Percentiles rank a stretch among this genome's conserved stretches.
Conservation (phyloP, 2,797 vertebrate species). For the Microcaecilia unicolor region DNA sequence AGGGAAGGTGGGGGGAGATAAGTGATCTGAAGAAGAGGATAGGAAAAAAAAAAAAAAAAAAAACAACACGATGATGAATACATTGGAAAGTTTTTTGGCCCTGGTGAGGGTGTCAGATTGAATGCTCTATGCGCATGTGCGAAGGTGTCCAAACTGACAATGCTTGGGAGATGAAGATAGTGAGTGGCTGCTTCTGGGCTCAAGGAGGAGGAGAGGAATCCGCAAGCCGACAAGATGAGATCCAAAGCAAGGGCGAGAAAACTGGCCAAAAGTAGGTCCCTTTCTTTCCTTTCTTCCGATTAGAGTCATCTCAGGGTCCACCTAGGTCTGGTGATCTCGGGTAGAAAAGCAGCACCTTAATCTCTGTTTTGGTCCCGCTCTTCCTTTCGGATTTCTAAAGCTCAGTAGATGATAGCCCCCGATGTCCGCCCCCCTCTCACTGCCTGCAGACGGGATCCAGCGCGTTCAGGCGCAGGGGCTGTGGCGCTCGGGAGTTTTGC, state of each 20-base stretch:
- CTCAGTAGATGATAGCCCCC: conserved; percentile 25
- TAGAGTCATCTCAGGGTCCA: conserved; percentile 43
- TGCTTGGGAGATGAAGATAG: conserved; percentile 99
- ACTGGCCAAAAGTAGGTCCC: conserved; percentile 95
- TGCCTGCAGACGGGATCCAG: not conserved
- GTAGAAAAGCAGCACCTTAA: conserved; percentile 40
- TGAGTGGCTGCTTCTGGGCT: conserved; percentile 96
- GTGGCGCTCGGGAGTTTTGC: not conserved
- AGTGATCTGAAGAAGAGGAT: conserved; percentile 89
- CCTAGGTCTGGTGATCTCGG: conserved; percentile 51
- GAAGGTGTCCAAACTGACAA: conserved; percentile 99
- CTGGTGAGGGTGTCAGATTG: conserved; percentile 98
- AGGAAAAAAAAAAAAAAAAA: conserved; percentile 58
- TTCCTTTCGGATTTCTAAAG: conserved; percentile 29
- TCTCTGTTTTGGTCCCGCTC: no score
- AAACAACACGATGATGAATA: conserved; percentile 86
- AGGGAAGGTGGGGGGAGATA: conserved; percentile 72
- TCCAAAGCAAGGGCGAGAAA: conserved; percentile 98
- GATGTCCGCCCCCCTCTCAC: conserved; percentile 14
- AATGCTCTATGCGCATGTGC: conserved; percentile 99
- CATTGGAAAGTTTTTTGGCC: conserved; percentile 99
- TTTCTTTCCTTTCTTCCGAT: conserved; percentile 53
- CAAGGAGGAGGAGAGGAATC: conserved; percentile 92
- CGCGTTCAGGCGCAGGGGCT: not conserved
- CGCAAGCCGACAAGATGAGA: conserved; percentile 93